Base-by-base conservation (phyloP, 2,797 vertebrate genomes). In the Neosilurus hyrtlii region DNA sequence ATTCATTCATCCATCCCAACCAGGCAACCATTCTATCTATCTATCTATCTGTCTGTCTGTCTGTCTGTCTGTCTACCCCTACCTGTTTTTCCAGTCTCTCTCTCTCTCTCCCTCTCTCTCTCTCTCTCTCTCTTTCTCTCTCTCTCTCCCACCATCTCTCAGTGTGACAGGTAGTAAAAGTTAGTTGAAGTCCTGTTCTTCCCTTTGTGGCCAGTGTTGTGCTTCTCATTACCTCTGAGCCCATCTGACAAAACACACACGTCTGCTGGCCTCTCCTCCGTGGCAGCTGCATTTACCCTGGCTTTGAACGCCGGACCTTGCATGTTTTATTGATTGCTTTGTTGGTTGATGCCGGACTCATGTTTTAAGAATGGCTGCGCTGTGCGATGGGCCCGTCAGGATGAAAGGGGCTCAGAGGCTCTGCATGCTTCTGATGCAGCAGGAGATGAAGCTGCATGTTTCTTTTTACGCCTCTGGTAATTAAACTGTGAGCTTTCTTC, bases 311-410 rank as follows among this genome's bases (percentile, higher is more conserved):
- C 88, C 87, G 75, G 86, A 80, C 86, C 79, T 87, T 85, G 90
- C 89, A 94, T 95, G 91, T 94, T 94, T 94, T 95, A 94, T 94
- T 93, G 91, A 95, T 92, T 84, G 82, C 89, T 88, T 93, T 94
- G 93, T 94, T 94, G 92, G 91, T 93, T 92, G 92, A 92, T 92
- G 89, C 90, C 76, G 89, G 88, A 91, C 87, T 94, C 92, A 94
- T 94, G 92, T 89, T 93, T 94, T 92, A 94, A 92, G 93, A 90
- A 94, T 94, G 89, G 84, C 85, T 87, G 88, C 86, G 84, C 86
- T 86, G 88, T 87, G 86, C 83, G 83, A 89, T 81, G 57, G 73
- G 73, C 62, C 86, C 82, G 79, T 65, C 78, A 83, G 88, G 88
- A 88, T 88, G 79, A 87, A 87, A 88, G 85, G 67, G 61, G 65